Conservation (phyloP, 1,140 invertebrate species). For the Eumeta japonica region DNA sequence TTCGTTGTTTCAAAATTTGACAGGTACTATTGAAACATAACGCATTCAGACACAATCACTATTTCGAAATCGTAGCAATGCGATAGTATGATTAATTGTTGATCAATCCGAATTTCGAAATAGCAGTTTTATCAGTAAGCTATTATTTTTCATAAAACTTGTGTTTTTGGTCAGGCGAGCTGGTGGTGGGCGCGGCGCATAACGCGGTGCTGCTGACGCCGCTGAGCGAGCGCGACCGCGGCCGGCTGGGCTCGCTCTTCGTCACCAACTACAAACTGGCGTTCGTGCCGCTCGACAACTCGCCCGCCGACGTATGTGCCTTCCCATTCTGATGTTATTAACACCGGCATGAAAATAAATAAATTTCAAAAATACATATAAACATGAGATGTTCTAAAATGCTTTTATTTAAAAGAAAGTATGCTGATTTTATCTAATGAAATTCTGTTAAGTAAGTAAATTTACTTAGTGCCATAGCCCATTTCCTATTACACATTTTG, state of each 20-base stretch:
- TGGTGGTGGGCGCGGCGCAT: conserved; percentile 73
- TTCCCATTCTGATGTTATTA: too few relatives aligned
- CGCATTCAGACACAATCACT: too few relatives aligned
- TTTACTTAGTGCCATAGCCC: not conserved
- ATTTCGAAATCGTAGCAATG: too few relatives aligned
- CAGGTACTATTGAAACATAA: too few relatives aligned
- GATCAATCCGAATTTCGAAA: too few relatives aligned
- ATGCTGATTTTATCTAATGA: not conserved
- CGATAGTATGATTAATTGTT: too few relatives aligned
- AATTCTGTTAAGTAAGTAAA: not conserved
- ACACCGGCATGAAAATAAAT: too few relatives aligned
- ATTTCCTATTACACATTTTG: not conserved
- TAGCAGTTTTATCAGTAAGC: too few relatives aligned
- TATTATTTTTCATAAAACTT: too few relatives aligned
- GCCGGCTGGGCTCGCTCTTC: conserved; percentile 74
- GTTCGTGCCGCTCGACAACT: conserved; percentile 69
- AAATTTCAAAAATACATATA: not conserved
- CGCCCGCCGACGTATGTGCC: conserved; percentile 31
- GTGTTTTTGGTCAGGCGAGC: too few relatives aligned
- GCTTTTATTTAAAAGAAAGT: not conserved
- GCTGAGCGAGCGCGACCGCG: conserved; percentile 73
- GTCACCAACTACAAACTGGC: conserved; percentile 86
- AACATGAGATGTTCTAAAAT: not conserved
- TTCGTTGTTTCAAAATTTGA: too few relatives aligned
- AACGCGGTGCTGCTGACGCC: conserved; percentile 80